Base-by-base conservation (phyloP, 2,113 vertebrate genomes). In the Zapus hudsonius region DNA sequence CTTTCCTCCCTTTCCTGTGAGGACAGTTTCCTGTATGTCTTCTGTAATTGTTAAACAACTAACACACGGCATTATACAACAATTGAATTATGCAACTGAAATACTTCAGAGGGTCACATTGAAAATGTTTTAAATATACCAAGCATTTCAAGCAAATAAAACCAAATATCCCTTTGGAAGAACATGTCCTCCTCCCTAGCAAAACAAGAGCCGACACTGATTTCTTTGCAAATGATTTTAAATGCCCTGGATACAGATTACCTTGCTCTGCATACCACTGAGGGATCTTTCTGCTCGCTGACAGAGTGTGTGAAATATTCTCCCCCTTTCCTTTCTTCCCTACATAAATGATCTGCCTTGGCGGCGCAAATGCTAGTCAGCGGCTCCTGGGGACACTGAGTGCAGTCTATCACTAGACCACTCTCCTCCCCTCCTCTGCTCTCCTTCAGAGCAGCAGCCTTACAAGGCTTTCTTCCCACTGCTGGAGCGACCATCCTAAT, bases 161-260 rank as follows among this genome's bases (percentile, higher is more conserved):
- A 88, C 44, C 87, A 66, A 20, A 70, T 59, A 59, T 74, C 36
- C 89, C 90, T 38, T 64, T 86, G 93, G 84, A 87, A 93, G 83
- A 89, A 78, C 74, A 92, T 3, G 2, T 85, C 40, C 47, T 95
- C 91, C 84, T 90, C 89, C 66, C 74, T 6, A 44, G 61, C 10
- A 31, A 80, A 95, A 92, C 69, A 52, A 59, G 42, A 90, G 64
- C 87, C 72, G 85, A 95, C 90, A 67, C 27, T 78, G 72, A 95
- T 89, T 87, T 83, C 93, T 90, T 90, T 42, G 84, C 64, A 86
- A 93, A 92, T 93, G 76, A 84, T 90, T 94, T 87, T 72, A 93
- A 92, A 94, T 63, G 40, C 91, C 76, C 90, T 94, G 89, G 89
- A 67, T 90, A 74, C 81, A 94, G 72, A 94, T 87, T 84, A 91